Conservation (phyloP, 2,888 invertebrate genomes). For the Hirtodrosophila duncani region DNA sequence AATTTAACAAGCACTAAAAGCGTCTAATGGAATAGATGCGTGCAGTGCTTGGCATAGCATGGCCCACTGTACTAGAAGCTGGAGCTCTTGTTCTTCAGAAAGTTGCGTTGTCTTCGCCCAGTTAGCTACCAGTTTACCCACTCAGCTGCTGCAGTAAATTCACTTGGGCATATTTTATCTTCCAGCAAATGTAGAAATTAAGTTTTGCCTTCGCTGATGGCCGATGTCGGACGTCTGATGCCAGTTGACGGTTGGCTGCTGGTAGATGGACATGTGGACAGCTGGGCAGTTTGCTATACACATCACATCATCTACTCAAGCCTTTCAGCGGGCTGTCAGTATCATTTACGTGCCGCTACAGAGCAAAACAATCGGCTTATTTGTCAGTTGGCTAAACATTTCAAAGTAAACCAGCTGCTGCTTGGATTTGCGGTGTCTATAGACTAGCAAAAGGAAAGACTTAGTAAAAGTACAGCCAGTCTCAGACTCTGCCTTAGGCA, state of each 20-base stretch:
- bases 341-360: constrained; percentile 57
- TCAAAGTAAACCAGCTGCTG: constrained; percentile 42
- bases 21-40: constrained; percentile 62
- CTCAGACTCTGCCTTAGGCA: constrained; percentile 19
- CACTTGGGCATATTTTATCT: constrained; percentile 40
- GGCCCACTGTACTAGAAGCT: neutral
- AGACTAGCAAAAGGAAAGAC: constrained; percentile 6
- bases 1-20: constrained; percentile 74
- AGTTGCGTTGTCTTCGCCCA: constrained; percentile 8
- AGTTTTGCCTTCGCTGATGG: constrained; percentile 48
- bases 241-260: neutral
- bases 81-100: no score
- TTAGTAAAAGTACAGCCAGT: no score
- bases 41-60: constrained; percentile 9
- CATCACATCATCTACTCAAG: no score
- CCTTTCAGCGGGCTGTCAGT: constrained; percentile 46
- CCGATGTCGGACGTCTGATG: no score
- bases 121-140: constrained; percentile 44
- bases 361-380: constrained; percentile 62
- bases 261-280: constrained; percentile 30
- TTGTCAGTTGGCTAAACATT: constrained; percentile 56
- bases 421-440: constrained; percentile 1
- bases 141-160: constrained; percentile 5
- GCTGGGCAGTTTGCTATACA: constrained; percentile 8
- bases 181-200: constrained; percentile 71